Evolutionary conservation across 2,113 vertebrate species (phyloP).

Genomic region (Tragelaphus strepsiceros): DNA sequence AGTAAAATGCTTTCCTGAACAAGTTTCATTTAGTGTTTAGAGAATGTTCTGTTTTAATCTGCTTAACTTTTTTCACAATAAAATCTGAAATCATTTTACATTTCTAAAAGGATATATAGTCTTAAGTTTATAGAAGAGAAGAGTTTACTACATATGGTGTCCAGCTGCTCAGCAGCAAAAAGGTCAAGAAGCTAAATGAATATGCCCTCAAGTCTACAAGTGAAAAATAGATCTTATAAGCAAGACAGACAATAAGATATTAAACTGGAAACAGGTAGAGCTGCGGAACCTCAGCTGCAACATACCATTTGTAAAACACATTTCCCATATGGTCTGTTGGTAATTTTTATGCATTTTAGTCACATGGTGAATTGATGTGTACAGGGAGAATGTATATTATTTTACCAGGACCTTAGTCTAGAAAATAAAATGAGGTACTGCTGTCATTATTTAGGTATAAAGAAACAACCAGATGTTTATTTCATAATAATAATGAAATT

Average conservation of each 20-base stretch:
- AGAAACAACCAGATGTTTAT: not conserved
- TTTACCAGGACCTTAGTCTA: not conserved
- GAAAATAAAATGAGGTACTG: not conserved
- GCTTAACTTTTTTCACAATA: not conserved
- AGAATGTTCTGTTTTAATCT: not conserved
- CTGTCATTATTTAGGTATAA: not conserved
- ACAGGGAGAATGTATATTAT: accelerated
- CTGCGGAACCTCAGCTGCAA: not conserved
- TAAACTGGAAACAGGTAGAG: not conserved
- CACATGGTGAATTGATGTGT: not conserved
- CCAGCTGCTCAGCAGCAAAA: not conserved
- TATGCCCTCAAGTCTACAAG: not conserved
- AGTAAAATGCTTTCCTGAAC: not conserved
- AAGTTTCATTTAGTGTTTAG: not conserved
- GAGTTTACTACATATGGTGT: not conserved
- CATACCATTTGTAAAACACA: not conserved
- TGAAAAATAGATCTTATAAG: not conserved
- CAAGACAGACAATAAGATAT: not conserved
- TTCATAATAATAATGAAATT: not conserved
- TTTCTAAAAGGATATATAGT: not conserved
- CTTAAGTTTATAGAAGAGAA: not conserved
- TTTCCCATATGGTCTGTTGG: not conserved
- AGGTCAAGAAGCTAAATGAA: not conserved
- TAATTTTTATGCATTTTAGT: not conserved
- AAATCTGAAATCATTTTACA: not conserved